These are phyloP conservation scores for Macrostomum lignano DNA, from an alignment of 1,140 invertebrate genomes.

Conservation along the genomic window DNA sequence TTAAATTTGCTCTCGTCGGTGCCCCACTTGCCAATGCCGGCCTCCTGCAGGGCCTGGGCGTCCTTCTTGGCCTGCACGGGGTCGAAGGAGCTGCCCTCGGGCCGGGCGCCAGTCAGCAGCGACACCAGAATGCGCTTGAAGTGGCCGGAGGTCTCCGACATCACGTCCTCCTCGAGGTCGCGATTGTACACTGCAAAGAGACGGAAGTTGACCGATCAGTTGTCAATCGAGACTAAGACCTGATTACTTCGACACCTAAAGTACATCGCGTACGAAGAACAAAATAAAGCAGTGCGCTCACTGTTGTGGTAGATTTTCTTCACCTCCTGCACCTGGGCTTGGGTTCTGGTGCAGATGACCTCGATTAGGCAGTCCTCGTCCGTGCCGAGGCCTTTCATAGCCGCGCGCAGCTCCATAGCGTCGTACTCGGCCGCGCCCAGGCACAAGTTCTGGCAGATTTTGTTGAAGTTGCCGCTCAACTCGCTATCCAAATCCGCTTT, in stretches of 20 bases:
- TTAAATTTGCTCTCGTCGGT: constrained; percentile 28
- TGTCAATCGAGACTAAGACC: too few species aligned
- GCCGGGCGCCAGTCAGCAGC: constrained; percentile 11
- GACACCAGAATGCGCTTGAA: constrained; percentile 24
- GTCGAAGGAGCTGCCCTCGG: constrained; percentile 10
- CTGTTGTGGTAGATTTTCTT: constrained; percentile 22
- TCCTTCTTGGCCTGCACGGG: constrained; percentile 8
- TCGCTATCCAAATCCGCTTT: constrained; percentile 24
- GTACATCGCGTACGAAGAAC: too few species aligned
- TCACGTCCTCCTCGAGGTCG: constrained; percentile 22
- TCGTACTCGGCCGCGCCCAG: constrained; percentile 23
- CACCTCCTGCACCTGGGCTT: constrained; percentile 26
- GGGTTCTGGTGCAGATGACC: constrained; percentile 30
- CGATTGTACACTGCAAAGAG: constrained; percentile 11
- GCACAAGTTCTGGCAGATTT: constrained; percentile 15
- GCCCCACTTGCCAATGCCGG: constrained; percentile 30
- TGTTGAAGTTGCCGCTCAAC: constrained; percentile 21
- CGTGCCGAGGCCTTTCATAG: constrained; percentile 30
- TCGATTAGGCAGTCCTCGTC: constrained; percentile 30
- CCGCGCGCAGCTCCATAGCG: constrained; percentile 18
- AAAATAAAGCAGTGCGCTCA: constrained; percentile 12
- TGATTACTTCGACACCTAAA: too few species aligned
- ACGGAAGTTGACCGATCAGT: constrained; percentile 1
- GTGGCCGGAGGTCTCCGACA: constrained; percentile 26
- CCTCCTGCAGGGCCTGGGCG: constrained; percentile 10